These are phyloP conservation scores for Tetranychus truncatus DNA, from an alignment of 2,888 invertebrate species.

Conservation along the genomic window DNA sequence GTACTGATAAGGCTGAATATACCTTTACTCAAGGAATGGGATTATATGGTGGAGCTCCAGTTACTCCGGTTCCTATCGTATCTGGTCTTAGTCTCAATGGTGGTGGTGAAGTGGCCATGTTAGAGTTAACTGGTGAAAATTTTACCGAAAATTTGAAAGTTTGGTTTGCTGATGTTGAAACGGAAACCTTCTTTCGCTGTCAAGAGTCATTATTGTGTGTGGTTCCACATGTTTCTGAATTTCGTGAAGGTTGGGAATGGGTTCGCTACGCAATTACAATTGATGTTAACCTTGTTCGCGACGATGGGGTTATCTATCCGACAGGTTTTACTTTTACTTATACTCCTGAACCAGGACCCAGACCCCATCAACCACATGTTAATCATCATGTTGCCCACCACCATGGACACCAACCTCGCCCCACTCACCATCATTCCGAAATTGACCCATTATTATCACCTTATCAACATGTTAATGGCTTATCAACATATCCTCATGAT, in stretches of 20 bases:
- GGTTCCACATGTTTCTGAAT: constrained; percentile 89
- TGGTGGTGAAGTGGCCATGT: constrained; percentile 94
- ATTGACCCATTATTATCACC: not conserved
- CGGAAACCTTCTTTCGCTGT: constrained; percentile 54
- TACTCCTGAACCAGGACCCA: constrained; percentile 72
- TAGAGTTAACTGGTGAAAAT: constrained; percentile 87
- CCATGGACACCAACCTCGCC: not conserved
- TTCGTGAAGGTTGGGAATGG: constrained; percentile 90
- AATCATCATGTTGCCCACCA: not conserved
- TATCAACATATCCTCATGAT: not conserved
- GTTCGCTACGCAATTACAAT: constrained; percentile 64
- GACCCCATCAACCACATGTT: not conserved
- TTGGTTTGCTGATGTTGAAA: constrained; percentile 97
- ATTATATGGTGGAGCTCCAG: constrained; percentile 65
- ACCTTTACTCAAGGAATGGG: constrained; percentile 99
- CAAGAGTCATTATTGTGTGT: constrained; percentile 91
- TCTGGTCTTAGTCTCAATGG: constrained; percentile 70
- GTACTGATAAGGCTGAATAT: constrained; percentile 97
- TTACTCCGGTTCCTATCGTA: constrained; percentile 95
- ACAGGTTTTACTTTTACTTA: constrained; percentile 99
- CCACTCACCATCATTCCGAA: not conserved
- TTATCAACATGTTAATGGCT: not conserved
- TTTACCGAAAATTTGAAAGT: constrained; percentile 73
- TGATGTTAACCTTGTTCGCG: constrained; percentile 83
- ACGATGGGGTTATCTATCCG: constrained; percentile 94